Evolutionary conservation across 2,888 invertebrate genomes (phyloP), one percentile per base, ranked within the genome.

Genomic region (Tetropium fuscum): DNA sequence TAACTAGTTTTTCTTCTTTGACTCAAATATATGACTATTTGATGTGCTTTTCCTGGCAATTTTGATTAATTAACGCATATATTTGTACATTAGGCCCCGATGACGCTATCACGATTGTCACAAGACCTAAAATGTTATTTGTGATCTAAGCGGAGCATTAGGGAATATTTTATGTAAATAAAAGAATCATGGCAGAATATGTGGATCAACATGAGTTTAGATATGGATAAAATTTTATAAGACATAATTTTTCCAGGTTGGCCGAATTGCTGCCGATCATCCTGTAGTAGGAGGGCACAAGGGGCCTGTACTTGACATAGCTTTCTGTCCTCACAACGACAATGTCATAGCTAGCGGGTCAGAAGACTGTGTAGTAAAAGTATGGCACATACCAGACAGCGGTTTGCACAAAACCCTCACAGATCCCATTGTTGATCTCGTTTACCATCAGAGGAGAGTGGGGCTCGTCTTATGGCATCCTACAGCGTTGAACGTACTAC

Each of bases 271-370:
- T 49, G 93, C 97, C 1, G 96, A 97, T 83, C 92, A 95, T 82
- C 96, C 97, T 2, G 84, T 96, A 58, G 97, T 98, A 32, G 96
- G 96, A 47, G 98, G 98, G 32, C 98, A 98, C 86, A 94, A 95
- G 80, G 98, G 97, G 20, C 95, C 97, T 0, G 96, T 98, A 25
- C 83, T 97, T 65, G 98, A 98, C 84, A 94, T 98, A 74, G 93
- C 97, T 43, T 98, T 97, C 97, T 97, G 96, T 82, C 98, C 98
- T 0, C 98, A 98, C 84, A 96, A 98, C 80, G 98, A 98, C 84
- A 95, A 97, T 81, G 93, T 98, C 64, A 97, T 98, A 75, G 98
- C 98, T 44, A 96, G 97, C 51, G 95, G 95, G 51, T 97, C 97
- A 0, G 98, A 98, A 81, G 98, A 98, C 83, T 95, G 95, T 79